Evolutionary conservation across 1,140 invertebrate genomes (phyloP), one percentile per base, ranked within the genome.

Genomic region (Atopsyche davidsoni): DNA sequence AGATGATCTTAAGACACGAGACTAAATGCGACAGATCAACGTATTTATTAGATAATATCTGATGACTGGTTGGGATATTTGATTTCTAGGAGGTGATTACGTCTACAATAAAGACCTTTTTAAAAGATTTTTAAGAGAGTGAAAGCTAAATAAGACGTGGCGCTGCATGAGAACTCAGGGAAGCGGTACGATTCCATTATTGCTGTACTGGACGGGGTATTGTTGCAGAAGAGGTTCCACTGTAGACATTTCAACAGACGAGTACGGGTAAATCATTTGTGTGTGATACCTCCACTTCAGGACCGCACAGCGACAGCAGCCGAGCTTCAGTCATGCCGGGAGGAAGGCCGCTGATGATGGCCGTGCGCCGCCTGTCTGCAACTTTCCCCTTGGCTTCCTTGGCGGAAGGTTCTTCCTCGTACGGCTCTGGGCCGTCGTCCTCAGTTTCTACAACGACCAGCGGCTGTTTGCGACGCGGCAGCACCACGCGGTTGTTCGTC

Each of bases 221-320:
- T n/a, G n/a, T n/a, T n/a, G 24, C 24, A 28, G n/a, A n/a, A 28
- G 24, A 28, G 6, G n/a, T 28, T 6, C 24, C n/a, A 28, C n/a
- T n/a, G n/a, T 6, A 28, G 24, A 28, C 6, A 28, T 28, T 28
- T 28, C n/a, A 28, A n/a, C 24, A 28, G 16, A 43, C 14, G 42
- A 14, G 35, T 50, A 50, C 35, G 11, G 23, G 32, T 43, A 50
- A 34, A 23, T 16, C 38, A 31, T 50, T 44, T 51, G 38, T 44
- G 43, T 51, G n/a, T 32, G 28, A 46, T 57, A 57, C 55, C 55
- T 57, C 55, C 34, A 57, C 55, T 53, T 57, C 51, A 11, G 51
- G 43, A 38, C 55, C 55, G 38, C 55, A 57, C 16, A 57, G 46
- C 3, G 55, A 57, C 14, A 53, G 55, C 31, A 57, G 35, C 11